Base-by-base conservation (phyloP, 2,888 invertebrate genomes). In the Lycophotia porphyrea region DNA sequence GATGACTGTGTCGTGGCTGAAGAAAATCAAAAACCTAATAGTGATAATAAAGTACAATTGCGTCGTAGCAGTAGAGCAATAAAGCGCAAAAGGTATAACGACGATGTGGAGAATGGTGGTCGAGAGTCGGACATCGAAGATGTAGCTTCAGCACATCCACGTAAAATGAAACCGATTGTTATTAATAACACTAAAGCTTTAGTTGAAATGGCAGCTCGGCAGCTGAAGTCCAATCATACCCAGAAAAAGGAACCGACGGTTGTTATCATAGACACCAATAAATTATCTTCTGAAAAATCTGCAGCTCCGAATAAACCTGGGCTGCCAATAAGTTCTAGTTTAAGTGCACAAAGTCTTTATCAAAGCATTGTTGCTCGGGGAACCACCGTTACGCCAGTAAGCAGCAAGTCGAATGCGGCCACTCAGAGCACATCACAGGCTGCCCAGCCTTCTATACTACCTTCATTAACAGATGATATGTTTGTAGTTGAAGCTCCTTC, bases 401-500 rank as follows among this genome's bases (percentile, higher is more conserved):
- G 91, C 55, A 87, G 88, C 90, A 91, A 93, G 79, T 88, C 88
- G 61, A 93, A 86, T 74, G 79, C 82, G 44, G 78, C 93, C 42
- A 88, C 93, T 65, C 93, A 96, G 84, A 91, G 93, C 81, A 65
- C 75, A 27, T n/a, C 77, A 34, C 89, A 85, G 55, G 61, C 79
- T 31, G 60, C 83, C 31, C 84, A 87, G 31, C 97, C 97, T 58
- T 97, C 97, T 52, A 97, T 98, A 82, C 93, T 99, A 87, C 98
- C 98, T 0, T 98, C 98, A 13, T 93, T 99, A 39, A 98, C 98
- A 34, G 99, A 99, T 92, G 98, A 99, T 89, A 99, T 99, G 98
- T 99, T 98, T 93, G 98, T 99, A 21, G 98, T 99, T 18, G 99
- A 99, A 94, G 99, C 99, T 44, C 99, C 99, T 11, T 99, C 98